Base-by-base conservation (phyloP, 2,113 vertebrate species). In the Stegastes partitus region DNA sequence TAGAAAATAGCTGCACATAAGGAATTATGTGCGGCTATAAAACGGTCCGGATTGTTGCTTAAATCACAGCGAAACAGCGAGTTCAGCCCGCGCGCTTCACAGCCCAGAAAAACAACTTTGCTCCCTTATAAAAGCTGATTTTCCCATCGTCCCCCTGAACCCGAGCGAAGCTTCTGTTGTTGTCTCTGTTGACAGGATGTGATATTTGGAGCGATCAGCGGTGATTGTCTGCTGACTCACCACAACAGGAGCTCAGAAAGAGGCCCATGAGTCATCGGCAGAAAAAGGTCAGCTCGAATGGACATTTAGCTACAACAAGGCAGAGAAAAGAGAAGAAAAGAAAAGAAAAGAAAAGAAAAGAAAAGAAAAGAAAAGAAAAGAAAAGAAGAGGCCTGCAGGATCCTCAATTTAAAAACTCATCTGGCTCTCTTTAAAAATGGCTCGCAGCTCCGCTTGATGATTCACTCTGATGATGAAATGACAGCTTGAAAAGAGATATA, bases 141-240 rank as follows among this genome's bases (percentile, higher is more conserved):
- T 25, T 5, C 23, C 11, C 26, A 11, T 34, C 47, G 39, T 64
- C 62, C 22, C 26, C 11, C 44, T 2, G 3, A 34, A 53, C 19
- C 39, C 18, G 11, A 74, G 26, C 18, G 31, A 68, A 56, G 71
- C 56, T 56, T 51, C 21, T 77, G 54, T 74, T 83, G 44, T 56
- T 64, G 22, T 80, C 70, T 74, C 56, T 47, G 62, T 47, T 81
- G 82, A 74, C 75, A 75, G 65, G 76, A 79, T 58, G 79, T 78
- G 81, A 85, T 81, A 81, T 88, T 88, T 75, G 64, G 70, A 81
- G 65, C 39, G n/a, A 83, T 89, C 47, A 26, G 62, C n/a, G 49
- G 56, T 71, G 84, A 90, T 78, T 63, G 69, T 86, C 68, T 77
- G 80, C 86, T 92, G 92, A 92, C 69, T 91, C 89, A 90, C 54